A percentile compares a stretch with the other conserved stretches of the same genome.
Conservation (phyloP, 2,797 vertebrate species). For the Smutsia gigantea region DNA sequence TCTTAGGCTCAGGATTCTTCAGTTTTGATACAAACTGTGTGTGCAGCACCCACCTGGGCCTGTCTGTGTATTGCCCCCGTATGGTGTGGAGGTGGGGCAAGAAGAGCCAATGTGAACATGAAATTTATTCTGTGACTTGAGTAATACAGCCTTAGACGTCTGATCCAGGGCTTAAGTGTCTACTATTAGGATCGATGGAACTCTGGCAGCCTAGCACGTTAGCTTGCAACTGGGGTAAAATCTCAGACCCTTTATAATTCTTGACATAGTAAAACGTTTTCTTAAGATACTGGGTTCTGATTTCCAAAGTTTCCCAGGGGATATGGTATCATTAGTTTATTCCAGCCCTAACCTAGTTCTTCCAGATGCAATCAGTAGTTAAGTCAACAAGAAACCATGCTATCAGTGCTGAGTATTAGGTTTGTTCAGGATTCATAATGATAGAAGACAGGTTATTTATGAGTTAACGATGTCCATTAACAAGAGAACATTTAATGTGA, state of each 20-base stretch:
- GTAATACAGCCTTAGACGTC: neutral
- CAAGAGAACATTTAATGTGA: neutral
- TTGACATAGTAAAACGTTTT: neutral
- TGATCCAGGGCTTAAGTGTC: neutral
- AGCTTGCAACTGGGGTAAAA: neutral
- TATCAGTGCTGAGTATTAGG: neutral
- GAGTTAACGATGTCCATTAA: neutral
- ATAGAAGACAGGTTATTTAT: neutral
- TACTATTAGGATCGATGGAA: neutral
- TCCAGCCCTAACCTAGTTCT: neutral
- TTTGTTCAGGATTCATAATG: neutral
- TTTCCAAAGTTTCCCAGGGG: neutral
- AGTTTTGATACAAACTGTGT: neutral
- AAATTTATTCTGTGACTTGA: neutral
- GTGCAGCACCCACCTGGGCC: no score
- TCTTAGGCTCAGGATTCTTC: neutral
- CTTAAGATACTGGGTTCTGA: neutral
- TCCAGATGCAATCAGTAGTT: neutral
- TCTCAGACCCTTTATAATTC: neutral
- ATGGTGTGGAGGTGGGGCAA: neutral
- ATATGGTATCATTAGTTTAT: neutral
- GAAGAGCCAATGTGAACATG: neutral
- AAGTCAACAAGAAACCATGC: neutral
- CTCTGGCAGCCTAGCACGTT: neutral
- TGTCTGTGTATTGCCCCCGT: fast-evolving